Evolutionary conservation across 2,797 vertebrate species (phyloP).

Genomic region (Loris lydekkerianus): DNA sequence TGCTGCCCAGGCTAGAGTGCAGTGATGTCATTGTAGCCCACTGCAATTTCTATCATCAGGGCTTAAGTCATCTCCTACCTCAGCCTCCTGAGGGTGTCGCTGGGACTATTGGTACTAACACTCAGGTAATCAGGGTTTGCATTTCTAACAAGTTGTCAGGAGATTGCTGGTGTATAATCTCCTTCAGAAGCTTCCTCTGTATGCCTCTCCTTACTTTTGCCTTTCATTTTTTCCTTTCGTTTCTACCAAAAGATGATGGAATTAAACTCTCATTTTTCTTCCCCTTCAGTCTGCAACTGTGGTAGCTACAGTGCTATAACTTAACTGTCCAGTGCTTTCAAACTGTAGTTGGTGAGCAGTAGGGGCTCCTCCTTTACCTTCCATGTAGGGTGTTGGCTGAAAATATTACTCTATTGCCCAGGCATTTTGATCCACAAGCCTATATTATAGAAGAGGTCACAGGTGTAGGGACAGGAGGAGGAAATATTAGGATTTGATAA

Average conservation of each 20-base stretch:
- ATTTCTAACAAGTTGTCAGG: not conserved
- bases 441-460: not conserved
- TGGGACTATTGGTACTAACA: not conserved
- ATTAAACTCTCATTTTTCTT: not conserved
- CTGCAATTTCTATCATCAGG: not conserved
- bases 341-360: not conserved
- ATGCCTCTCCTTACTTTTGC: not conserved
- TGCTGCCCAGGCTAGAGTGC: not conserved
- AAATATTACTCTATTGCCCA: not conserved
- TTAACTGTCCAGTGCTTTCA: not conserved
- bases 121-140: not conserved
- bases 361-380: not conserved
- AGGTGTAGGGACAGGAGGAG: not conserved
- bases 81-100: not conserved
- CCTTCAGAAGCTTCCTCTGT: not conserved
- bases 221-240: not conserved
- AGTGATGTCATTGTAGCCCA: not conserved
- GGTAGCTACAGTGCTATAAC: not conserved
- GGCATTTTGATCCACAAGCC: not conserved
- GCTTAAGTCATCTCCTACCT: not conserved
- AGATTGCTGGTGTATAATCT: not conserved
- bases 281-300: not conserved
- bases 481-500: not conserved
- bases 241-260: slow-evolving; percentile 23
- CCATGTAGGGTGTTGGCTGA: not conserved